Evolutionary conservation across 2,797 vertebrate genomes (phyloP).

Genomic region (Hapalemur alaotrensis): DNA sequence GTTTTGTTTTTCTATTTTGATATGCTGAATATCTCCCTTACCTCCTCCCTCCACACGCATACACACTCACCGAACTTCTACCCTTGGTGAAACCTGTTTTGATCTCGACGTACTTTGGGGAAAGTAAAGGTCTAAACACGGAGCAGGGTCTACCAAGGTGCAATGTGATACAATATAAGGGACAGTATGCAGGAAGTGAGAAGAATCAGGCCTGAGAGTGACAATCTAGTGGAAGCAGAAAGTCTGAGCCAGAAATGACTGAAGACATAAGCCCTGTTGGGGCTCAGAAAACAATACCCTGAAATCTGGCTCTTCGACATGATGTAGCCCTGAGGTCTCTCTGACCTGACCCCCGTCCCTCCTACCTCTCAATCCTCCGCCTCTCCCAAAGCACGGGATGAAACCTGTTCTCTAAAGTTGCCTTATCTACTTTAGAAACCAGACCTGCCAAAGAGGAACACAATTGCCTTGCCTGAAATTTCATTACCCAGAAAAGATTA

Average conservation of each 20-base stretch:
- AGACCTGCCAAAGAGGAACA: not conserved
- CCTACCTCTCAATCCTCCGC: not conserved
- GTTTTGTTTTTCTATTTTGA: not conserved
- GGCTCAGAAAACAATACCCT: not conserved
- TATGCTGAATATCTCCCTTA: not conserved
- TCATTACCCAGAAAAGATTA: not conserved
- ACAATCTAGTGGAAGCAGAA: not conserved
- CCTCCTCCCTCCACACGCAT: not conserved
- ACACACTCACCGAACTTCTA: not conserved
- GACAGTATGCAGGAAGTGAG: not conserved
- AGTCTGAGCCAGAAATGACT: not conserved
- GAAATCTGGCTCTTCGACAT: not conserved
- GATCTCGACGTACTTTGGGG: not conserved
- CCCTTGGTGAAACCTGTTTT: not conserved
- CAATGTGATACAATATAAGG: not conserved
- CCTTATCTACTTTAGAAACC: not conserved
- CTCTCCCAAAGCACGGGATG: not conserved
- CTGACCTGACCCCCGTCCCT: not conserved
- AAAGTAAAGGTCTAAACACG: not conserved
- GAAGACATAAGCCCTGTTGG: too few relatives aligned
- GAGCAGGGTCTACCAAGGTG: not conserved
- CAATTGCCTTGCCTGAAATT: not conserved
- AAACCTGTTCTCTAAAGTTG: not conserved
- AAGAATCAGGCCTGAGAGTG: not conserved
- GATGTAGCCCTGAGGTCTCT: not conserved